These are phyloP conservation scores for Acropternis orthonyx DNA, from an alignment of 2,797 vertebrate genomes.

Conservation along the genomic window DNA sequence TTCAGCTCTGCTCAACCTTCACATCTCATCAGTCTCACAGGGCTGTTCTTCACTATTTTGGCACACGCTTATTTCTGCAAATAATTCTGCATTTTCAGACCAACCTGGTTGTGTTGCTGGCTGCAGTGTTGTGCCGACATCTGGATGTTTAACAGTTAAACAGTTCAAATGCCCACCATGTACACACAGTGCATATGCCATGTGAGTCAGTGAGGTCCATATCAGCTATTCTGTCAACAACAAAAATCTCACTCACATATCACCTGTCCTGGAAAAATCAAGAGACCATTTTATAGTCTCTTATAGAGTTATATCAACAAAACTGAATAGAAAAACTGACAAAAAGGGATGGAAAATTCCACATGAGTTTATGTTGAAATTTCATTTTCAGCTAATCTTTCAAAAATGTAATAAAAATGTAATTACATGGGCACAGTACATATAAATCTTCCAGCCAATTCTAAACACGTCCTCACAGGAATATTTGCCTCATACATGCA, in stretches of 20 bases:
- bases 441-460: neutral
- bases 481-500: neutral
- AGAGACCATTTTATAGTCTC: neutral
- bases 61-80: neutral
- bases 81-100: neutral
- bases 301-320: neutral
- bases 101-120: neutral
- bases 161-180: neutral
- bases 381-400: neutral
- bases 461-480: conserved; percentile 35
- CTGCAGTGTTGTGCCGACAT: neutral
- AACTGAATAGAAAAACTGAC: neutral
- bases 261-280: neutral
- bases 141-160: too few relatives aligned
- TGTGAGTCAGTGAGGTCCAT: neutral
- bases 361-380: neutral
- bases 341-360: neutral
- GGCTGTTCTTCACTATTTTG: neutral
- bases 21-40: neutral
- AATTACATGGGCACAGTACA: neutral
- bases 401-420: neutral
- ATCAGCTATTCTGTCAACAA: neutral
- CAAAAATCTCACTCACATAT: neutral
- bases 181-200: neutral
- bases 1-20: neutral